phyloP scores from a whole-genome alignment of 2,797 vertebrate species.

The Rhyacichthys aspro region DNA sequence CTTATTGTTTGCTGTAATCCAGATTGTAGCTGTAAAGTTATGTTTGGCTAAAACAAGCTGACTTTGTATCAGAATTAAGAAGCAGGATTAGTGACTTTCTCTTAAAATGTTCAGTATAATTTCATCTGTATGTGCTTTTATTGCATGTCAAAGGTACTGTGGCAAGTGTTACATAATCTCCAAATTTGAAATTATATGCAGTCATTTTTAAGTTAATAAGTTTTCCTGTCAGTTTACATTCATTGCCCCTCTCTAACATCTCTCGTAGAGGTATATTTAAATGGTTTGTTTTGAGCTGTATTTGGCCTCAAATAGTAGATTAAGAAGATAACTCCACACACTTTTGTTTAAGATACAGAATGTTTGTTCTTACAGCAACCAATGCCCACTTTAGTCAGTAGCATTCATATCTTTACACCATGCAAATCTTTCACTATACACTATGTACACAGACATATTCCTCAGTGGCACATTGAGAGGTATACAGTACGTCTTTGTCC shows the following conservation, averaged over 20 bases:
- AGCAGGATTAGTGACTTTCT: not conserved
- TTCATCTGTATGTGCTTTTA: constrained; percentile 12
- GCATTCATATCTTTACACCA: constrained; percentile 47
- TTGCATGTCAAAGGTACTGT: constrained; percentile 12
- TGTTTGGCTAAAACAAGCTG: too few species aligned
- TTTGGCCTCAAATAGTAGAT: not conserved
- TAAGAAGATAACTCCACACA: not conserved
- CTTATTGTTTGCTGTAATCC: too few species aligned
- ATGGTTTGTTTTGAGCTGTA: not conserved
- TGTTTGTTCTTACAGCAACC: not conserved
- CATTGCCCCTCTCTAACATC: not conserved
- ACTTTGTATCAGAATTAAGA: too few species aligned
- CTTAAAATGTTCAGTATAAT: not conserved
- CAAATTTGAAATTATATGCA: not conserved
- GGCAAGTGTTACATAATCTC: too few species aligned
- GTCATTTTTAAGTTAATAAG: not conserved
- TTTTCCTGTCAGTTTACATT: not conserved
- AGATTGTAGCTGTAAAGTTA: too few species aligned
- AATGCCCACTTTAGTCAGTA: constrained; percentile 15
- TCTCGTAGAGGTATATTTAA: not conserved
- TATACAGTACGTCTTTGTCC: constrained; percentile 46
- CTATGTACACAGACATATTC: constrained; percentile 55
- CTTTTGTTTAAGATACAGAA: not conserved
- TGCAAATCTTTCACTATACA: constrained; percentile 57
- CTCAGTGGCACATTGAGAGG: constrained; percentile 50